Evolutionary conservation across 2,113 vertebrate genomes (phyloP), one percentile per base, ranked within the genome.

Genomic region (Channa maculata): DNA sequence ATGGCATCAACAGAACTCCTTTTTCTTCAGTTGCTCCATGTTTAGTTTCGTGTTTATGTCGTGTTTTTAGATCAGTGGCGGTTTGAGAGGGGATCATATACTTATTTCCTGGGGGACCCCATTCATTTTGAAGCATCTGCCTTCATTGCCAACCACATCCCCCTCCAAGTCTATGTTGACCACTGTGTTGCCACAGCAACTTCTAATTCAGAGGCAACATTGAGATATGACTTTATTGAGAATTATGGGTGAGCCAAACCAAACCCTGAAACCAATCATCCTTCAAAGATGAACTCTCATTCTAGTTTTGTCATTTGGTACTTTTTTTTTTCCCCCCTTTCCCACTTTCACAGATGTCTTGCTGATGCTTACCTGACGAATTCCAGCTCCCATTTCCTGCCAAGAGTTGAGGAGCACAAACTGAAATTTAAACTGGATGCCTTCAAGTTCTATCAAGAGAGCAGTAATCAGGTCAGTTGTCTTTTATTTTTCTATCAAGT

Each of bases 381-480:
- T 65, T 93, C 92, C 12, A 84, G 34, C 24, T 90, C 91, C 0
- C 60, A 0, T 14, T 94, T 90, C 72, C 49, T 93, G 5, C 84
- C 78, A 14, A 83, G 93, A 73, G 24, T 39, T 1, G 61, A 83
- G 37, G 81, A 89, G 37, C 51, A 90, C 41, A 84, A 63, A 43
- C 78, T 93, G 63, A 75, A 82, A 45, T 87, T 94, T 34, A 74
- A 81, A 44, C 34, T 93, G 0, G 90, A 93, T 3, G 93, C 93
- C 7, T 94, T 94, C 71, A 81, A 48, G 59, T 93, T 94, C 64
- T 66, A 92, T 63, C 73, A 87, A 7, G 76, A 68, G 14, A 50
- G 73, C 8, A 70, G 34, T 58, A 81, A 79, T 70, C 75, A 82
- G 89, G 88, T 88, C 34, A 0, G 50, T 65, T 33, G 2, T 3